These are phyloP conservation scores for Halcyon badia DNA, from an alignment of 2,797 vertebrate genomes.

Conservation along the genomic window DNA sequence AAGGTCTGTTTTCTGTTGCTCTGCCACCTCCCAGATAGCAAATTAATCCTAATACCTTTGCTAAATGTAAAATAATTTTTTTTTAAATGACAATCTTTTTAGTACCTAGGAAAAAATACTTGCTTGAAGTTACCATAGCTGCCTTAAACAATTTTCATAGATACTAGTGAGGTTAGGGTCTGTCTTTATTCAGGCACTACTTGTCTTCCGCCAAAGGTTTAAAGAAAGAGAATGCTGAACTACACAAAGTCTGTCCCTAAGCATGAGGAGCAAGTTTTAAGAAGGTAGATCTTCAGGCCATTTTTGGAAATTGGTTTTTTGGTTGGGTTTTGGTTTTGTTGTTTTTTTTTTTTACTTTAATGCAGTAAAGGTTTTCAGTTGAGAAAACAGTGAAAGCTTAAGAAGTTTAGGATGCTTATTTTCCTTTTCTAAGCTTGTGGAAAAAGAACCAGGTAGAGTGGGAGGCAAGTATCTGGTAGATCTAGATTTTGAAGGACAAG, in stretches of 20 bases:
- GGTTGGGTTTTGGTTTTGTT: too few relatives aligned
- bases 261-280: not conserved
- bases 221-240: not conserved
- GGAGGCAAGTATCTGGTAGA: not conserved
- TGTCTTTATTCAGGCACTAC: not conserved
- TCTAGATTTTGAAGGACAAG: not conserved
- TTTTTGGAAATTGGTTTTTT: too few relatives aligned
- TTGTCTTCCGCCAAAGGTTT: not conserved
- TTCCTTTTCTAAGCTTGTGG: not conserved
- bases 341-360: not conserved
- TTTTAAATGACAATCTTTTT: not conserved
- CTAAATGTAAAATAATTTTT: not conserved
- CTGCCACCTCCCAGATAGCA: not conserved
- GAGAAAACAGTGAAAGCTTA: not conserved
- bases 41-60: not conserved
- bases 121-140: not conserved
- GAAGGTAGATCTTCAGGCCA: not conserved
- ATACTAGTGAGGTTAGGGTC: not conserved
- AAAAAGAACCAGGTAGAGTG: not conserved
- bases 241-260: not conserved
- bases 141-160: not conserved
- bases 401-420: not conserved
- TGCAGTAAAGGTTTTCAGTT: not conserved
- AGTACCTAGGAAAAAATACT: not conserved
- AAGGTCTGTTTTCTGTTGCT: not conserved